These are phyloP conservation scores for Ecdyonurus torrentis DNA, from an alignment of 2,888 invertebrate genomes.

Conservation along the genomic window DNA sequence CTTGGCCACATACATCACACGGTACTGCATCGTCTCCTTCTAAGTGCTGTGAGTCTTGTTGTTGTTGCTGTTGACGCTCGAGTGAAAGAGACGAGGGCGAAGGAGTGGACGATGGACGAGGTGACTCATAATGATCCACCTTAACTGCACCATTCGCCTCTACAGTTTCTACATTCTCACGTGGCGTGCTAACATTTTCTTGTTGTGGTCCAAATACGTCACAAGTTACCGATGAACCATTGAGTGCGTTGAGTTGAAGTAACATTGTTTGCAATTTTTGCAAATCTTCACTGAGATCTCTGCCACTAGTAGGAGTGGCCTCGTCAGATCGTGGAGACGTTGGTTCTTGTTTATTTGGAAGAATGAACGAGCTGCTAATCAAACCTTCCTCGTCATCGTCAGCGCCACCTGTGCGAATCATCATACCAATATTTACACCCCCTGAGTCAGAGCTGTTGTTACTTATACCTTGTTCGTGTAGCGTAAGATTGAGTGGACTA, in stretches of 20 bases:
- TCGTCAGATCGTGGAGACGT: slow-evolving; percentile 2
- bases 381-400: slow-evolving; percentile 19
- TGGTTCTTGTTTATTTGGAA: slow-evolving; percentile 25
- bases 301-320: slow-evolving; percentile 13
- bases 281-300: slow-evolving; percentile 64
- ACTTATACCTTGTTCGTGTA: slow-evolving; percentile 39
- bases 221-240: slow-evolving; percentile 31
- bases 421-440: slow-evolving; percentile 18
- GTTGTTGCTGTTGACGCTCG: background rate
- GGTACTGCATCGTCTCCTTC: background rate
- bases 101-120: slow-evolving; percentile 17
- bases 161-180: slow-evolving; percentile 43
- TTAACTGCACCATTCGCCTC: slow-evolving; percentile 25
- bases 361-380: slow-evolving; percentile 24
- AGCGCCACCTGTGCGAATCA: slow-evolving; percentile 6
- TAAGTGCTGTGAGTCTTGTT: background rate
- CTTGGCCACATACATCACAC: slow-evolving; percentile 40
- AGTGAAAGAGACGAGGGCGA: slow-evolving; percentile 18
- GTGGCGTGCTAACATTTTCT: slow-evolving; percentile 18
- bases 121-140: slow-evolving; percentile 16
- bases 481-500: slow-evolving; percentile 54
- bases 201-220: slow-evolving; percentile 19
- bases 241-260: slow-evolving; percentile 67
- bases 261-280: slow-evolving; percentile 84
- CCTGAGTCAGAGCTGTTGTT: slow-evolving; percentile 31